Percentiles rank a stretch among this genome's conserved stretches.
phyloP scores from a whole-genome alignment of 1,140 invertebrate genomes.

The Orchesella cincta region DNA sequence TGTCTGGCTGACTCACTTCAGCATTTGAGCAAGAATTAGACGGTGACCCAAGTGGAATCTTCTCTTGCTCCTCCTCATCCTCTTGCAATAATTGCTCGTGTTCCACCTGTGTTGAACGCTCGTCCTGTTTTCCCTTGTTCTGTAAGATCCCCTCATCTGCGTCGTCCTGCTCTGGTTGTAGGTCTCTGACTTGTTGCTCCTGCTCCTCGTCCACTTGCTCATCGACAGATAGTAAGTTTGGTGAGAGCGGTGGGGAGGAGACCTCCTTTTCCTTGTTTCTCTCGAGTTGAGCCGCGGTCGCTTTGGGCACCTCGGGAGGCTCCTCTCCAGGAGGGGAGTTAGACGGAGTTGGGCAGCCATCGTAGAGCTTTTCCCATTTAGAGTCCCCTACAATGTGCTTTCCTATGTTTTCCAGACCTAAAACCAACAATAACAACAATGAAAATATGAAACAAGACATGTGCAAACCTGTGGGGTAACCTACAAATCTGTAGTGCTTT shows the following conservation, averaged over 20 bases:
- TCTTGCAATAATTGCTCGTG: too few species aligned
- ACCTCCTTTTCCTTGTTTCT: not conserved
- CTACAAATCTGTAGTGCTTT: too few species aligned
- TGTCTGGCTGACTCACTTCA: not conserved
- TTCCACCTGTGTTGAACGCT: too few species aligned
- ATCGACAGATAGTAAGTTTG: too few species aligned
- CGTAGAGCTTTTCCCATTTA: constrained; percentile 43
- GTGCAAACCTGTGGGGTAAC: not conserved
- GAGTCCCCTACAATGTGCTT: constrained; percentile 48
- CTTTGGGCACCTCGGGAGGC: not conserved
- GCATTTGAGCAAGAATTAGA: not conserved
- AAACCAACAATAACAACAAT: constrained; percentile 17
- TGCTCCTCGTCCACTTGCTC: too few species aligned
- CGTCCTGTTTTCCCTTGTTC: too few species aligned
- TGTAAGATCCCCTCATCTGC: too few species aligned
- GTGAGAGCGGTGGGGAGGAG: too few species aligned
- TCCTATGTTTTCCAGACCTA: constrained; percentile 49
- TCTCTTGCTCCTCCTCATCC: not conserved
- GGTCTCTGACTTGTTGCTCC: too few species aligned
- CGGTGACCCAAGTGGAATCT: not conserved
- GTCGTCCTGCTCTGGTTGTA: too few species aligned
- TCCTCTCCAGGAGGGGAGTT: not conserved
- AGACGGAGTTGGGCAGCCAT: not conserved
- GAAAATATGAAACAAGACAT: not conserved
- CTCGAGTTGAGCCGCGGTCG: not conserved